Conservation (phyloP, 1,140 invertebrate genomes). For the Drosophila santomea region DNA sequence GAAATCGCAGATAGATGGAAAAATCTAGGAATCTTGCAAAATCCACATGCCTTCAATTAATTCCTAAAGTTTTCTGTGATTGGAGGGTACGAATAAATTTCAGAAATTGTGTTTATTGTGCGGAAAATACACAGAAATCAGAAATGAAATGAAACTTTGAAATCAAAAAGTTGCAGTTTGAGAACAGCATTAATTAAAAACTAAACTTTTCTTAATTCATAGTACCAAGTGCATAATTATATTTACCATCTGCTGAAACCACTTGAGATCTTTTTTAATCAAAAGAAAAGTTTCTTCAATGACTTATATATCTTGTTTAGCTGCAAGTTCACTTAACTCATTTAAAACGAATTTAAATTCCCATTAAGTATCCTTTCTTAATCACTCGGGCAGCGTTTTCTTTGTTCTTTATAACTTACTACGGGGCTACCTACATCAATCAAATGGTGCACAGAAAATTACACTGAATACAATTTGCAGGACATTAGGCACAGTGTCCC, state of each 20-base stretch:
- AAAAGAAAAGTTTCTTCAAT: constrained; percentile 1
- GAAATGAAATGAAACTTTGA: not conserved
- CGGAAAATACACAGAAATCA: not conserved
- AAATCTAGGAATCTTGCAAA: constrained; percentile 15
- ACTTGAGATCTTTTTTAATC: not conserved
- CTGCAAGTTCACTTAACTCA: constrained; percentile 4
- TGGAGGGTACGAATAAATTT: not conserved
- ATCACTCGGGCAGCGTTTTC: constrained; percentile 9
- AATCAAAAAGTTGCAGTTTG: no score
- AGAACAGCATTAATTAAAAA: no score
- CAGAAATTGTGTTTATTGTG: constrained; percentile 1
- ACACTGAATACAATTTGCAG: constrained; percentile 47
- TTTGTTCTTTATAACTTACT: constrained; percentile 30
- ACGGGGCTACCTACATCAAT: constrained; percentile 41
- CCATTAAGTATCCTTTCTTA: constrained; percentile 9
- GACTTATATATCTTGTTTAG: constrained; percentile 1
- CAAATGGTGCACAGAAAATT: constrained; percentile 40
- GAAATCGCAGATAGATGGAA: constrained; percentile 15
- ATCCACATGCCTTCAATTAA: constrained; percentile 20
- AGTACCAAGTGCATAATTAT: no score
- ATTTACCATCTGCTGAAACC: not conserved
- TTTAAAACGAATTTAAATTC: constrained; percentile 43
- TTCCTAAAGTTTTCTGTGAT: constrained; percentile 15
- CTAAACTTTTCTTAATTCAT: no score
- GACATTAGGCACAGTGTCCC: constrained; percentile 42